phyloP scores from a whole-genome alignment of 2,113 vertebrate species.

The Melanerpes aurifrons region DNA sequence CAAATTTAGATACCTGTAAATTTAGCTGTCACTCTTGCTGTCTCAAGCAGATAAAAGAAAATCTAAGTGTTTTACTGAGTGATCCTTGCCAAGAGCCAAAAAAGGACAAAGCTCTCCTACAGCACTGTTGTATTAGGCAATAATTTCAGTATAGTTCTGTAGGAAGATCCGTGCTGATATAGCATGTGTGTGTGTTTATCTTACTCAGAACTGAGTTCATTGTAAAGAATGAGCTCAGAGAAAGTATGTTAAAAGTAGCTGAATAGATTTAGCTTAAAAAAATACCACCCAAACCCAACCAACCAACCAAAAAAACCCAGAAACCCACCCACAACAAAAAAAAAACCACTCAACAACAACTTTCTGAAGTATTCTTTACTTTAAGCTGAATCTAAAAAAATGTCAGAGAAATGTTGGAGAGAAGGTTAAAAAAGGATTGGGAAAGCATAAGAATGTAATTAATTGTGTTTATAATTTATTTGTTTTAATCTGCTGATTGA shows the following conservation, averaged over 20 bases:
- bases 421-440: not conserved
- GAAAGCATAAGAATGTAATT: not conserved
- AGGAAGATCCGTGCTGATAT: not conserved
- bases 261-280: not conserved
- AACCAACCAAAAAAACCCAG: no score
- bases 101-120: not conserved
- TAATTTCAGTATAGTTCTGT: not conserved
- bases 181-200: not conserved
- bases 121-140: not conserved
- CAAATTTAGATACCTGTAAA: not conserved
- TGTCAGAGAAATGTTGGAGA: not conserved
- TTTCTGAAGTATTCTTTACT: not conserved
- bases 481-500: not conserved
- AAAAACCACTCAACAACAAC: no score
- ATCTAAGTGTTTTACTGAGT: not conserved
- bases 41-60: not conserved
- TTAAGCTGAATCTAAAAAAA: not conserved
- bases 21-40: not conserved
- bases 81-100: not conserved
- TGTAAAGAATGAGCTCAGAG: not conserved
- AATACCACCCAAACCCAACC: no score
- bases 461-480: no score
- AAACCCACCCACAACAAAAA: no score
- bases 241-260: not conserved
- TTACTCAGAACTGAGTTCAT: not conserved